Base-by-base conservation (phyloP, 1,140 invertebrate species). In the Drosophila athabasca region DNA sequence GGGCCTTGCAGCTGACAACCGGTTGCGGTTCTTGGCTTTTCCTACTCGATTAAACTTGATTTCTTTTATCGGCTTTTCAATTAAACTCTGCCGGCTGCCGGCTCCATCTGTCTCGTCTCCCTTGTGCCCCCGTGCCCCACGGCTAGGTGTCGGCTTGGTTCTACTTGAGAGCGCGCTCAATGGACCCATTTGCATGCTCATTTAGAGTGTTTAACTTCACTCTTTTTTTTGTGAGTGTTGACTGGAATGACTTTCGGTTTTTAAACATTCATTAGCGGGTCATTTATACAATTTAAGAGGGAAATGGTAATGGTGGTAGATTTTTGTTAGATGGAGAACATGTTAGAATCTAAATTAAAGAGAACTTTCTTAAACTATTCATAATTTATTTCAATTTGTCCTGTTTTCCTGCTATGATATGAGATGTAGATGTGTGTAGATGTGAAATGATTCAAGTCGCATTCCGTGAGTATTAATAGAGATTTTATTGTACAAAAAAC, bases 1-100 rank as follows among this genome's bases (percentile, higher is more conserved):
- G 24, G 24, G 24, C 4, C 24, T 19, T 19, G 44, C 48, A 29
- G 61, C 60, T 39, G 43, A 52, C 62, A 76, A 79, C 76, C 62
- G 78, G 78, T 76, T 79, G 43, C 54, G 31, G 50, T 62, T 50
- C 64, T 51, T 52, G 71, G 65, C 43, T 83, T 76, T 67, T 75
- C 72, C 70, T 49, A 46, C 46, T 65, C 43, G 31, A 74, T 72
- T 62, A 73, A 73, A 74, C 61, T 74, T 49, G 65, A 75, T 82
- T 82, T 61, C 44, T 19, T 35, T 57, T 61, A 82, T 77, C 69
- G 61, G 53, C 46, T 24, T 62, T 83, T 83, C 62, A 79, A 83
- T 83, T 76, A 82, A 71, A 54, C 54, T 46, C 31, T 35, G 44
- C 31, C 26, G 24, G 44, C 19, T 57, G 39, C 52, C 60, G 52